Evolutionary conservation across 2,888 invertebrate species (phyloP).

Genomic region (Scaptomyza tumidula): DNA sequence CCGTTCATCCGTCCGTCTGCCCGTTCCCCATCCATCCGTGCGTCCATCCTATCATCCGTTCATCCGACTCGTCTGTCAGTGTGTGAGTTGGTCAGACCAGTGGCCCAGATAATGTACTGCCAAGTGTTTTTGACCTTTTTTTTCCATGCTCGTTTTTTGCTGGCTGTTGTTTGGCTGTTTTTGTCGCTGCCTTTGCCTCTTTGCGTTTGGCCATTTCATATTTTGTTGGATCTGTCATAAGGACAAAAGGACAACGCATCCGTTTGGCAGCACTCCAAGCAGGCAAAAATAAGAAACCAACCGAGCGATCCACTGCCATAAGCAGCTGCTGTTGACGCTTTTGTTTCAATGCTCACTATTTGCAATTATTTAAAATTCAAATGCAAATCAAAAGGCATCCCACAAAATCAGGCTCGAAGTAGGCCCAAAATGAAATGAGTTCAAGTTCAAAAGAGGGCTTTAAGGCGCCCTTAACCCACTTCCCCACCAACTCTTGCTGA

Average conservation of each 20-base stretch:
- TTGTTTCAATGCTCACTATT: constrained; percentile 37
- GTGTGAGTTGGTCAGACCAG: constrained; percentile 52
- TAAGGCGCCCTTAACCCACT: background rate
- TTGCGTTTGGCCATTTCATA: constrained; percentile 51
- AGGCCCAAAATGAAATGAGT: constrained; percentile 26
- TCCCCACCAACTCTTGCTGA: background rate
- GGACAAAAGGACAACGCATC: constrained; percentile 40
- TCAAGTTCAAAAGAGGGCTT: constrained; percentile 69
- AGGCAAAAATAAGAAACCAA: constrained; percentile 3
- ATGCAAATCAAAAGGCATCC: constrained; percentile 61
- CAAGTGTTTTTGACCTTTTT: constrained; percentile 78
- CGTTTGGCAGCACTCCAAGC: constrained; percentile 48
- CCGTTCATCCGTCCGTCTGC: constrained; percentile 8
- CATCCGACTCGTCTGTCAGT: constrained; percentile 40
- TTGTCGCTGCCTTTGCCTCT: constrained; percentile 26
- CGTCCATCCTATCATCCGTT: constrained; percentile 4
- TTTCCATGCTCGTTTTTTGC: constrained; percentile 12
- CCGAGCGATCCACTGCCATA: constrained; percentile 31
- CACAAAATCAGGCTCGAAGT: constrained; percentile 23
- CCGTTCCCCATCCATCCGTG: constrained; percentile 1
- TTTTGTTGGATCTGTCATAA: constrained; percentile 56
- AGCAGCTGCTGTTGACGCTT: constrained; percentile 52
- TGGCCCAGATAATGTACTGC: constrained; percentile 79
- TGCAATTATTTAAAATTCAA: constrained; percentile 56
- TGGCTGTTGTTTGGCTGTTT: constrained; percentile 24